Evolutionary conservation across 2,797 vertebrate genomes (phyloP).

Genomic region (Anableps anableps): DNA sequence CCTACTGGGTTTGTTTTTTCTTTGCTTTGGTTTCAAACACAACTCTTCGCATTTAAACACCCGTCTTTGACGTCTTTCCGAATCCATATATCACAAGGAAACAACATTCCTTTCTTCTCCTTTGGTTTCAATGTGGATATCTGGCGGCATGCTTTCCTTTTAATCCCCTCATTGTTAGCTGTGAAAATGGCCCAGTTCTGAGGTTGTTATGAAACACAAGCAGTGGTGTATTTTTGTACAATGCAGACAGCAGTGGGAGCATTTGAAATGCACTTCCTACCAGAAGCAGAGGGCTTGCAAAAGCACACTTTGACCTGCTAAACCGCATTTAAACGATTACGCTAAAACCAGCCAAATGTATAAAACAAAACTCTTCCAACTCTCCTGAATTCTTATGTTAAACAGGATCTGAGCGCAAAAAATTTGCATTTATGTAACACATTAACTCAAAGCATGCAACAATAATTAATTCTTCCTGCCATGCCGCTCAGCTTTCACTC

Average conservation of each 20-base stretch:
- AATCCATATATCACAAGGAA: neutral
- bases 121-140: slow-evolving; percentile 28
- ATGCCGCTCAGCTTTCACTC: slow-evolving; percentile 28
- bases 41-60: neutral
- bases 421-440: slow-evolving; percentile 2
- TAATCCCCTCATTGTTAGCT: slow-evolving; percentile 61
- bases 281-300: slow-evolving; percentile 34
- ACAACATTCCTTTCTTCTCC: neutral
- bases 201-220: slow-evolving; percentile 58
- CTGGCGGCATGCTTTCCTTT: slow-evolving; percentile 33
- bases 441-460: slow-evolving; percentile 27
- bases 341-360: slow-evolving; percentile 12
- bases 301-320: slow-evolving; percentile 35
- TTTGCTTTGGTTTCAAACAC: neutral
- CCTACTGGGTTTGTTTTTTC: neutral
- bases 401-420: neutral
- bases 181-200: slow-evolving; percentile 52
- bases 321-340: slow-evolving; percentile 34
- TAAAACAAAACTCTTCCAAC: slow-evolving; percentile 1
- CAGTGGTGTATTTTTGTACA: slow-evolving; percentile 55
- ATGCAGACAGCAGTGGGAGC: slow-evolving; percentile 39
- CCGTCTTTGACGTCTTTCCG: slow-evolving; percentile 5
- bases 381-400: slow-evolving; percentile 8
- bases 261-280: slow-evolving; percentile 46
- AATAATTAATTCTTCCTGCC: slow-evolving; percentile 22